Percentiles rank a stretch among this genome's conserved stretches.
Evolutionary conservation across 2,888 invertebrate species (phyloP).

Genomic region (Stenolophus ochropezus): DNA sequence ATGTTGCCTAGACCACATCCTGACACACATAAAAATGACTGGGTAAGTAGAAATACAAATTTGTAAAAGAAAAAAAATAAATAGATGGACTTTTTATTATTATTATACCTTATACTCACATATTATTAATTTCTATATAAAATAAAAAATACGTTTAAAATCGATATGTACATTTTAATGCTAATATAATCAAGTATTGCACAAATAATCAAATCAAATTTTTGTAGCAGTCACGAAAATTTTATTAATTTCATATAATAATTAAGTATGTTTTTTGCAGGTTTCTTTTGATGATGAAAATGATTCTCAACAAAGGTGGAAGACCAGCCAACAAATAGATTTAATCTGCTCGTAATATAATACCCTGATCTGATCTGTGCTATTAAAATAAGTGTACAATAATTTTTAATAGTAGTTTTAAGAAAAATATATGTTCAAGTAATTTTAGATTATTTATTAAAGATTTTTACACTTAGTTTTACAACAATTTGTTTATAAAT

Average conservation of each 20-base stretch:
- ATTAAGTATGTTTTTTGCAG: constrained; percentile 60
- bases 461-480: background rate
- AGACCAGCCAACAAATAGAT: constrained; percentile 45
- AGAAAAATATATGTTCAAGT: background rate
- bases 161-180: no score
- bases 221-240: no score
- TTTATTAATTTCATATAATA: no score
- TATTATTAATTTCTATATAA: no score
- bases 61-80: background rate
- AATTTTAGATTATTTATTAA: background rate
- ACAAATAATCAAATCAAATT: no score
- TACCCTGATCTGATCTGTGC: constrained; percentile 1
- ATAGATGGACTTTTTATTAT: no score
- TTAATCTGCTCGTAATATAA: constrained; percentile 41
- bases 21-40: constrained; percentile 60
- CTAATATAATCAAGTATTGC: no score
- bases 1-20: constrained; percentile 23
- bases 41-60: constrained; percentile 63
- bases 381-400: constrained; percentile 24
- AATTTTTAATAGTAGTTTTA: constrained; percentile 31
- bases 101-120: no score
- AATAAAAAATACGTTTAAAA: no score
- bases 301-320: constrained; percentile 56
- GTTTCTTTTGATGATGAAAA: constrained; percentile 66
- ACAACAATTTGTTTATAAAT: constrained; percentile 4